A percentile compares a stretch with the other conserved stretches of the same genome.
Conservation (phyloP, 1,140 invertebrate species). For the Cyphomyrmex costatus region DNA sequence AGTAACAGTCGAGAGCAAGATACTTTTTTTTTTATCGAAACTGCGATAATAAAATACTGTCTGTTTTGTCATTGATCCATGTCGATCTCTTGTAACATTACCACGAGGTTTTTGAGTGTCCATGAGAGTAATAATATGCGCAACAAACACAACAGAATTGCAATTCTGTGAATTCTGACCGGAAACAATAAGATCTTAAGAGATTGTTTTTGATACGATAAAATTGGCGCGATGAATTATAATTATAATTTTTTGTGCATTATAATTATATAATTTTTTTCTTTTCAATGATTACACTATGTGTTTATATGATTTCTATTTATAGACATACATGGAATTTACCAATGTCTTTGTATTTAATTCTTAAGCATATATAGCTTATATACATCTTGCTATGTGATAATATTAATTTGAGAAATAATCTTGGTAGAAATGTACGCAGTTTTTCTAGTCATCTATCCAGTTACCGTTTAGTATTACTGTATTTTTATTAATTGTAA, state of each 20-base stretch:
- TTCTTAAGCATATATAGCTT: background rate
- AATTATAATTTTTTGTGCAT: background rate
- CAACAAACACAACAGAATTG: constrained; percentile 1
- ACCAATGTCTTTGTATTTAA: background rate
- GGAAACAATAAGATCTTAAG: constrained; percentile 17
- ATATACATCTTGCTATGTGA: background rate
- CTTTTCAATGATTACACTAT: background rate
- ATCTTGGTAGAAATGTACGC: too few relatives aligned
- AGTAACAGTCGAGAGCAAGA: background rate
- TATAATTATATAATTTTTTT: background rate
- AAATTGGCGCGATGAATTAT: background rate
- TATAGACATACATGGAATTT: background rate
- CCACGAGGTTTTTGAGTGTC: background rate
- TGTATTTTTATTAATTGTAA: too few relatives aligned
- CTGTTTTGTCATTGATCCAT: constrained; percentile 53
- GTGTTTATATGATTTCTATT: background rate
- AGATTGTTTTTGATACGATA: constrained; percentile 20
- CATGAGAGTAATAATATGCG: background rate
- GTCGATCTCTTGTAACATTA: constrained; percentile 33
- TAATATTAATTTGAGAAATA: too few relatives aligned
- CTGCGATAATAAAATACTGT: constrained; percentile 44
- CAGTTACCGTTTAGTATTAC: too few relatives aligned
- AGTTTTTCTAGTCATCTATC: too few relatives aligned
- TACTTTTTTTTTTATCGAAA: constrained; percentile 63
- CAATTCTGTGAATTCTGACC: background rate